Percentiles rank a stretch among this genome's conserved stretches.
Evolutionary conservation across 2,113 vertebrate species (phyloP).

Genomic region (Pseudorectes ferrugineus): DNA sequence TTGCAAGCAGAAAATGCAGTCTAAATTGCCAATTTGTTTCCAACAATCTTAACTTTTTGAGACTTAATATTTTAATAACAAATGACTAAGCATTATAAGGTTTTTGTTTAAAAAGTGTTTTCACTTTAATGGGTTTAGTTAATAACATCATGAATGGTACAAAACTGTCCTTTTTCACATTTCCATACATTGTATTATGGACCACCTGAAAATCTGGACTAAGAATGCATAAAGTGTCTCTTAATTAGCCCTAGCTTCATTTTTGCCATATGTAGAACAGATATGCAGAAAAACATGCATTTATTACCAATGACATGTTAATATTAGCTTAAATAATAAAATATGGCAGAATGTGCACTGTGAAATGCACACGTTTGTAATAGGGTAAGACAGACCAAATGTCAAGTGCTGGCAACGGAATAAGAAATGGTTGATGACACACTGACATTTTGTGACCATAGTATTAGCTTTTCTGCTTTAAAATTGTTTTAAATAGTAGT

Average conservation of each 20-base stretch:
- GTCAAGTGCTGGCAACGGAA: conserved; percentile 40
- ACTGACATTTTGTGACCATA: conserved; percentile 48
- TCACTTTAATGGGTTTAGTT: conserved; percentile 80
- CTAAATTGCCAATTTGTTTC: neutral
- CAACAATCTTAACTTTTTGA: neutral
- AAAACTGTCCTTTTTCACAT: conserved; percentile 80
- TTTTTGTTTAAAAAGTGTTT: conserved; percentile 77
- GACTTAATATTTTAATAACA: conserved; percentile 2
- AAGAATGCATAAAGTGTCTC: conserved; percentile 71
- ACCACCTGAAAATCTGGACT: conserved; percentile 74
- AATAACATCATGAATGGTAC: conserved; percentile 79
- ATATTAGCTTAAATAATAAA: conserved; percentile 47
- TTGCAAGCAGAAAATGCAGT: neutral
- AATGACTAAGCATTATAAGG: conserved; percentile 62
- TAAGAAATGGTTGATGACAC: conserved; percentile 35
- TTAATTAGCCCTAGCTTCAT: conserved; percentile 65
- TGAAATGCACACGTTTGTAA: conserved; percentile 29
- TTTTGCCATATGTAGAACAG: conserved; percentile 61
- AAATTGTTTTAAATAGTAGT: conserved; percentile 69
- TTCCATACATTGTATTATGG: conserved; percentile 75
- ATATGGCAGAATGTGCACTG: conserved; percentile 51
- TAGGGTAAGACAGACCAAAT: conserved; percentile 40
- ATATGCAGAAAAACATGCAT: conserved; percentile 68
- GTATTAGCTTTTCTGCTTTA: conserved; percentile 53
- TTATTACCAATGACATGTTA: conserved; percentile 62